Conservation (phyloP, 2,888 invertebrate genomes). For the Drosophila differens region DNA sequence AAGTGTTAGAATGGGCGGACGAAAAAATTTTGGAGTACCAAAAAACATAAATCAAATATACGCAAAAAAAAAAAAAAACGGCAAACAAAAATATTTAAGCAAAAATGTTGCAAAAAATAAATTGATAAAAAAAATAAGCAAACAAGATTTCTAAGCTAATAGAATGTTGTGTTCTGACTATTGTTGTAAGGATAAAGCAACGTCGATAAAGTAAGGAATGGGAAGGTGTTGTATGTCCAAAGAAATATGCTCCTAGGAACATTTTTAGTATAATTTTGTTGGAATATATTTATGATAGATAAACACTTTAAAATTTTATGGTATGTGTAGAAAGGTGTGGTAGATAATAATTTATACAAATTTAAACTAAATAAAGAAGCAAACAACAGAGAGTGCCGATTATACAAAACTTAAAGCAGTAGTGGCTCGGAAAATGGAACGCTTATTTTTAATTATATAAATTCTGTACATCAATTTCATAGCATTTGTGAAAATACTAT, state of each 20-base stretch:
- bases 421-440: background rate
- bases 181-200: constrained; percentile 32
- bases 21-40: constrained; percentile 84
- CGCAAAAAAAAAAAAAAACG: constrained; percentile 66
- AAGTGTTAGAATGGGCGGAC: constrained; percentile 85
- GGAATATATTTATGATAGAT: constrained; percentile 1
- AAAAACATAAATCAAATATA: constrained; percentile 70
- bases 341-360: constrained; percentile 1
- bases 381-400: constrained; percentile 16
- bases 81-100: constrained; percentile 55
- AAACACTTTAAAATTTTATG: background rate
- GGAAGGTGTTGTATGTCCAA: constrained; percentile 24
- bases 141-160: constrained; percentile 20
- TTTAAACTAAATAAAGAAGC: background rate
- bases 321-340: constrained; percentile 1
- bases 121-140: background rate
- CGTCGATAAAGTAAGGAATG: constrained; percentile 13
- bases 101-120: constrained; percentile 1
- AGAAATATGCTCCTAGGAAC: constrained; percentile 34
- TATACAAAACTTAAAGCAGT: background rate
- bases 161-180: constrained; percentile 21
- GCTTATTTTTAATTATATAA: background rate
- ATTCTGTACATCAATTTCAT: background rate
- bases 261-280: constrained; percentile 57
- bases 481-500: background rate